phyloP scores from a whole-genome alignment of 2,797 vertebrate species.

The Pangasius sanitwongsei region DNA sequence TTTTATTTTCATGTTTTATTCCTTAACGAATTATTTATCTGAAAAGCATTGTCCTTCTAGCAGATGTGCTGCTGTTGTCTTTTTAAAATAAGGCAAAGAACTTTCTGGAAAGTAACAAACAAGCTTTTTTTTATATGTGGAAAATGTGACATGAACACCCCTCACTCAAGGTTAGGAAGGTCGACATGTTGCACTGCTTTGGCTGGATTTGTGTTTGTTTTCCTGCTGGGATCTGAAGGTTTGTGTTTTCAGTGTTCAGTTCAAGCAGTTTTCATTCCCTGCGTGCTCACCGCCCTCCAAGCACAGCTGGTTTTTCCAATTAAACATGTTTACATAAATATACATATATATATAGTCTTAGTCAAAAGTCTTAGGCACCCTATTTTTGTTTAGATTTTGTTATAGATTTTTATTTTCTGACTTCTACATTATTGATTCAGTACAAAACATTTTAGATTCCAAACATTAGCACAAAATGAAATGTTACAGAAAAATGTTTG shows the following conservation, averaged over 20 bases:
- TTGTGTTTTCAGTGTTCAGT: constrained; percentile 39
- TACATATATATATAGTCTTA: too few species aligned
- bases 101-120: neutral
- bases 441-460: too few species aligned
- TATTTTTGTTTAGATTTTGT: too few species aligned
- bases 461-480: too few species aligned
- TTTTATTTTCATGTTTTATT: neutral
- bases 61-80: neutral
- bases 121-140: neutral
- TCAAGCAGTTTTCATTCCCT: neutral
- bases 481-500: too few species aligned
- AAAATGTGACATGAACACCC: neutral
- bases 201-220: constrained; percentile 6
- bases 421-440: too few species aligned
- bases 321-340: neutral
- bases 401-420: too few species aligned
- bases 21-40: neutral
- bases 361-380: too few species aligned
- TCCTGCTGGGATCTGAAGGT: constrained; percentile 19
- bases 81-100: neutral
- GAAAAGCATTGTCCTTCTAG: neutral
- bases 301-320: constrained; percentile 26
- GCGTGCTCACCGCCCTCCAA: neutral
- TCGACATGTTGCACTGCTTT: neutral
- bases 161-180: neutral